Base-by-base conservation (phyloP, 2,888 invertebrate genomes). In the Brachyptera putata region DNA sequence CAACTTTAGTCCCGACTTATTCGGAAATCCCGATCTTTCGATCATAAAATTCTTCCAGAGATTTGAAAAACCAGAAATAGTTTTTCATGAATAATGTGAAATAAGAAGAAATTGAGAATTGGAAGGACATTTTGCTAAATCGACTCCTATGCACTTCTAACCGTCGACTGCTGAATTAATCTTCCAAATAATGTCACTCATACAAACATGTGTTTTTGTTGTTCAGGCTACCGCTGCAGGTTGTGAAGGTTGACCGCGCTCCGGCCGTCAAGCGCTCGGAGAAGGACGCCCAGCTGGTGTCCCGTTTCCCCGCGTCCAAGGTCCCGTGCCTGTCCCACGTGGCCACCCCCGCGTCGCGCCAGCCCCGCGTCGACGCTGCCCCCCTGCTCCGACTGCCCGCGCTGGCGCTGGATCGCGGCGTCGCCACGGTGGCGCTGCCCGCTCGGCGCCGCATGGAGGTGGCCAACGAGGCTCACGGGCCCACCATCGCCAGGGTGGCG, bases 211-310 rank as follows among this genome's bases (percentile, higher is more conserved):
- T 30, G 30, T 30, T 30, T 11, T 7, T 11, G 5, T 11, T 7
- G n/a, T 7, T 24, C 46, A 46, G 46, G 4, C 21, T 24, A 4
- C 21, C 22, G 34, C 46, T 43, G 9, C 58, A 50, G 49, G 50
- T 61, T 39, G 21, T 36, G 7, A 61, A 61, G 48, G 21, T 57
- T 25, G 41, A 49, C 18, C 36, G 49, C 1, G 30, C 21, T 3
- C 43, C 56, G n/a, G 21, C 36, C 1, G 16, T 26, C 24, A 61
- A 61, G 46, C 61, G 61, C 21, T 14, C 36, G 30, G 57, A 58
- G 5, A 46, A 26, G 14, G 49, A 57, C n/a, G 36, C 1, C n/a
- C 46, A 7, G 26, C 37, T 25, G n/a, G n/a, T n/a, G 13, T 37
- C 39, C 9, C 53, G 60, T 9, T 37, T 57, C 5, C 41, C 50